phyloP scores from a whole-genome alignment of 1,140 invertebrate species.

The Drosophila mauritiana region DNA sequence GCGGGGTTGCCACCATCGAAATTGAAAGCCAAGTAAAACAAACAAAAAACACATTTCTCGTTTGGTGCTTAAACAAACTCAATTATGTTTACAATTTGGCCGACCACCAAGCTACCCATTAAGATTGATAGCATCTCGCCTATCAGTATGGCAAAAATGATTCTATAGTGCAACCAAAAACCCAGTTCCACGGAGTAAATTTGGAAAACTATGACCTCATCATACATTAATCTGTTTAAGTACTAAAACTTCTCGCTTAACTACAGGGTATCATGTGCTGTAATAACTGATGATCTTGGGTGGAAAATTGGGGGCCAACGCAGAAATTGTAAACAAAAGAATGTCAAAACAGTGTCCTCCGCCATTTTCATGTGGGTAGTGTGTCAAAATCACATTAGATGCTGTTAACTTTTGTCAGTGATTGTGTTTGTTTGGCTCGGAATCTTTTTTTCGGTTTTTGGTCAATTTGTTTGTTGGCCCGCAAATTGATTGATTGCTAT shows the following conservation, averaged over 20 bases:
- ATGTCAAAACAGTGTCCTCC: slow-evolving; percentile 12
- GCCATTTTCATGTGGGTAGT: slow-evolving; percentile 30
- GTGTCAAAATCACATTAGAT: slow-evolving; percentile 82
- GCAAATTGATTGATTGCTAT: slow-evolving; percentile 81
- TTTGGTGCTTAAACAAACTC: slow-evolving; percentile 66
- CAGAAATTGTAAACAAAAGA: slow-evolving; percentile 59
- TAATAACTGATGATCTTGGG: slow-evolving; percentile 1
- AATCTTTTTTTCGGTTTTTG: slow-evolving; percentile 23
- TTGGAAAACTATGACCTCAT: too few relatives aligned
- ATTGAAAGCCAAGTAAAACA: slow-evolving; percentile 54
- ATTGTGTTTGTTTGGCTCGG: slow-evolving; percentile 22
- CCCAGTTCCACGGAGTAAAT: too few relatives aligned
- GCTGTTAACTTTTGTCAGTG: slow-evolving; percentile 71
- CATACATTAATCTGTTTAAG: neutral
- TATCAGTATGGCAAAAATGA: too few relatives aligned
- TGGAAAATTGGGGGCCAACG: neutral
- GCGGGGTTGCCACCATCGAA: slow-evolving; percentile 17
- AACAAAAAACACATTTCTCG: slow-evolving; percentile 56
- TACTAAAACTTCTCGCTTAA: neutral
- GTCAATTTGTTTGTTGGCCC: slow-evolving; percentile 65
- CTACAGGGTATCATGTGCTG: neutral
- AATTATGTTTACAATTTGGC: slow-evolving; percentile 43
- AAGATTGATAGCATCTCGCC: neutral
- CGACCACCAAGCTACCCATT: neutral
- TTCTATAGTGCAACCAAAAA: too few relatives aligned